Conservation (phyloP, 2,888 invertebrate species). For the Phytoseiulus persimilis region DNA sequence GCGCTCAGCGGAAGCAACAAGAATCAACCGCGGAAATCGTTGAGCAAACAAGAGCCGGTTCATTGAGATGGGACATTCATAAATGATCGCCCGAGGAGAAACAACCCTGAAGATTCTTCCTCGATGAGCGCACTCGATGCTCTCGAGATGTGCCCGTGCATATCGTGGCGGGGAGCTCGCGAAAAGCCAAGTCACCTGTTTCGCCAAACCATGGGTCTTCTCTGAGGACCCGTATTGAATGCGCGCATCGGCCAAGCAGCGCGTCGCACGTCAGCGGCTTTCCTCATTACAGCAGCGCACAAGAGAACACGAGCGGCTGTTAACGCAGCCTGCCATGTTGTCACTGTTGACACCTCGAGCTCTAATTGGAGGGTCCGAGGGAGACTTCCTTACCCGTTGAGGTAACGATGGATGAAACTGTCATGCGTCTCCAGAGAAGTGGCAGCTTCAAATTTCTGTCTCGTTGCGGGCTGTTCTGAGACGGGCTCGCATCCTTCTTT, state of each 20-base stretch:
- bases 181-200: neutral
- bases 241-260: neutral
- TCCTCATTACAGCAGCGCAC: neutral
- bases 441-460: neutral
- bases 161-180: neutral
- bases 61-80: neutral
- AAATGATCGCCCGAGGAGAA: neutral
- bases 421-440: neutral
- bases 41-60: neutral
- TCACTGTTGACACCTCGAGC: neutral
- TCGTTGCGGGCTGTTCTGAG: neutral
- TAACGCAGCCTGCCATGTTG: neutral
- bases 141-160: neutral
- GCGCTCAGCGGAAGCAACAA: neutral
- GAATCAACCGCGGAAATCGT: neutral
- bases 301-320: neutral
- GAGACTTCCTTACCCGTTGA: slow-evolving; percentile 38
- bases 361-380: neutral
- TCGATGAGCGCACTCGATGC: neutral
- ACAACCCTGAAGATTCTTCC: neutral
- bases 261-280: too few species aligned
- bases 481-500: slow-evolving; percentile 11
- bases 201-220: neutral
- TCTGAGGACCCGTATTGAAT: neutral
- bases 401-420: slow-evolving; percentile 38